A percentile compares a stretch with the other conserved stretches of the same genome.
Evolutionary conservation across 2,113 vertebrate species (phyloP).

Genomic region (Melospiza melodia): DNA sequence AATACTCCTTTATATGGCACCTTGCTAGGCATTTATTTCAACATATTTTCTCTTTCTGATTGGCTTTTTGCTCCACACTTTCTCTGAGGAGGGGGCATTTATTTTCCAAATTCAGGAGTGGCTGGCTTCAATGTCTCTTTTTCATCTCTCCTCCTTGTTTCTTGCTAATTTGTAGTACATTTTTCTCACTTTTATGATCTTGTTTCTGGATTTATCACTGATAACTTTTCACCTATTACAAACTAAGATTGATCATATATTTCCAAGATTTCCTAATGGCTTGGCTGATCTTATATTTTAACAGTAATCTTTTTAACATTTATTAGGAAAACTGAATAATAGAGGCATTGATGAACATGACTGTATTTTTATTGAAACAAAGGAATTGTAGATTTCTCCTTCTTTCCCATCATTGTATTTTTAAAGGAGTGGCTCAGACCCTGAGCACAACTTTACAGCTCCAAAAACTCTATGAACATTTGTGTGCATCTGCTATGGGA

Average conservation of each 20-base stretch:
- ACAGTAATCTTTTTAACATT: not conserved
- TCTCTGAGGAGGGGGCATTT: fast-evolving
- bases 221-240: not conserved
- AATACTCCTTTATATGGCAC: not conserved
- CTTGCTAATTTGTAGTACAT: not conserved
- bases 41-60: not conserved
- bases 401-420: not conserved
- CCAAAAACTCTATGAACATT: not conserved
- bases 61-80: not conserved
- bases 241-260: not conserved
- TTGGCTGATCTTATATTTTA: not conserved
- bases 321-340: not conserved
- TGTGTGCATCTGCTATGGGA: not conserved
- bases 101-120: not conserved
- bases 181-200: not conserved
- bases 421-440: not conserved
- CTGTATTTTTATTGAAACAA: not conserved
- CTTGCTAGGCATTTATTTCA: not conserved
- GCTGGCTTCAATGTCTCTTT: not conserved
- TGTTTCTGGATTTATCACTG: not conserved
- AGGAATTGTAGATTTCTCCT: not conserved
- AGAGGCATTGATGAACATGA: not conserved
- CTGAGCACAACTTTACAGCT: not conserved
- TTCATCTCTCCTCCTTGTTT: not conserved
- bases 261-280: not conserved